Base-by-base conservation (phyloP, 92 coral and sea anemone genomes). In the Ricordea florida region DNA sequence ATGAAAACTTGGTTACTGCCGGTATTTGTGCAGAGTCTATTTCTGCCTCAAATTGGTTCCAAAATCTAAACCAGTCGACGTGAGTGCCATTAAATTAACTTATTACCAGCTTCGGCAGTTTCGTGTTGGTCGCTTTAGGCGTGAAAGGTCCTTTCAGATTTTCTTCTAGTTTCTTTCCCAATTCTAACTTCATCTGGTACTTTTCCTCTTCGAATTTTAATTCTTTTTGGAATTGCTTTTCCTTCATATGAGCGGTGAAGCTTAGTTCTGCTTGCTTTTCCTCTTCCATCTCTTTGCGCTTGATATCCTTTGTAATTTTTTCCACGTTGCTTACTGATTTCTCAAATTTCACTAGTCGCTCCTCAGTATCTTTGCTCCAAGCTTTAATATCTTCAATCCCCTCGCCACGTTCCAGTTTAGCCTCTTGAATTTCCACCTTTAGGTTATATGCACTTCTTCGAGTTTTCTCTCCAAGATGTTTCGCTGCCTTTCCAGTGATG, bases 1-100 rank as follows among this genome's bases (percentile, higher is more conserved):
- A 81, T 30, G 87, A 64, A 14, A 72, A 72, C 69, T 81, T 81
- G 36, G 87, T 71, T 53, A 82, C 82, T 25, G 88, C 48, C 11
- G 88, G 82, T 11, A 82, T 69, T 26, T 61, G 73, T n/a, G 63
- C 45, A 18, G 62, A 35, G 51, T 70, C 79, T 34, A 69, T 72
- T 36, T 81, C 81, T 8, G 74, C 87, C 40, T 81, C 87, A 25
- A 62, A 81, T 68, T 60, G 81, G 28, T 53, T 72, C 81, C 87
- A 62, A 69, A 81, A 81, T 15, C 83, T 52, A 36, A 81, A 46
- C 87, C 87, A 81, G 53, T 81, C 80, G 49, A 52, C 62, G 67
- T 42, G 74, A 20, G 75, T 49, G 35, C n/a, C n/a, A n/a, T n/a
- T n/a, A n/a, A n/a, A n/a, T n/a, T n/a, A n/a, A n/a, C n/a, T n/a